Conservation (phyloP, 2,888 invertebrate species). For the Sphaerophoria rueppellii region DNA sequence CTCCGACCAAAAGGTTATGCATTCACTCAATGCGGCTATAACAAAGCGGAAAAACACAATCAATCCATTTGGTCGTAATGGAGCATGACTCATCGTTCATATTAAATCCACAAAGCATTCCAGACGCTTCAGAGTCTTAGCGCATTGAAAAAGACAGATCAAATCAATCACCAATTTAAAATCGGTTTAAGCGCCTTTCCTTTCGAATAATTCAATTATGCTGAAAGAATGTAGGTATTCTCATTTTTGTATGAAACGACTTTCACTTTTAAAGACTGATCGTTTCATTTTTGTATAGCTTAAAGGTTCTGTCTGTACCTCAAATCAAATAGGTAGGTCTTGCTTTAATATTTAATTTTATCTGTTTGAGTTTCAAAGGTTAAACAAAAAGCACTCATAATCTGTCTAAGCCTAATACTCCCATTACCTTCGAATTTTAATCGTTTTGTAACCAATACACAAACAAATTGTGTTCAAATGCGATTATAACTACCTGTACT, state of each 20-base stretch:
- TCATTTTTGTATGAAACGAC: constrained; percentile 24
- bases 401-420: background rate
- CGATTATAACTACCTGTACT: constrained; percentile 39
- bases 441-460: background rate
- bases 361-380: too few species aligned
- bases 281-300: constrained; percentile 20
- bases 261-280: constrained; percentile 24
- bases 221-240: constrained; percentile 43
- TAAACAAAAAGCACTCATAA: too few species aligned
- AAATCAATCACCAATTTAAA: background rate
- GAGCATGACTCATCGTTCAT: constrained; percentile 40
- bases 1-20: constrained; percentile 39
- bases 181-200: constrained; percentile 42
- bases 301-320: background rate
- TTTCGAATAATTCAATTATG: constrained; percentile 12
- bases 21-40: constrained; percentile 41
- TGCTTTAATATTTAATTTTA: too few species aligned
- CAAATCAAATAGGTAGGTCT: too few species aligned
- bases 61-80: constrained; percentile 12
- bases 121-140: background rate
- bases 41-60: constrained; percentile 31
- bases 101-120: constrained; percentile 35
- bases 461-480: constrained; percentile 13
- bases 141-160: background rate
- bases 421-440: background rate